Percentiles rank a stretch among this genome's conserved stretches.
Evolutionary conservation across 2,888 invertebrate species (phyloP).

Genomic region (Candidula unifasciata): DNA sequence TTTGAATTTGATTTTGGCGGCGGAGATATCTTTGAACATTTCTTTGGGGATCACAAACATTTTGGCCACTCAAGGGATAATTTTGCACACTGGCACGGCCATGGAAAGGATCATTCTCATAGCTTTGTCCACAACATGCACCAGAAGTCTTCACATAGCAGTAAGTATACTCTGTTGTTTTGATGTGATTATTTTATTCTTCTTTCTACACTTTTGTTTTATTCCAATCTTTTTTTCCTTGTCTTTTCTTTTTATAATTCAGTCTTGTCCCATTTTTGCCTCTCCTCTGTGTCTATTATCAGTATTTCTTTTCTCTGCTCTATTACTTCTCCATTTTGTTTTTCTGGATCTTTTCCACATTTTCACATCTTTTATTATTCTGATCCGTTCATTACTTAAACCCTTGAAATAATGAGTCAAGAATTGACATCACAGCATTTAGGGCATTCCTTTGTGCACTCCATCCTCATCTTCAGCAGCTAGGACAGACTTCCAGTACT

Average conservation of each 20-base stretch:
- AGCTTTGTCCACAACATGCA: conserved; percentile 19
- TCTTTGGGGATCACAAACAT: conserved; percentile 18
- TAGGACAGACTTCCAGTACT: too few relatives aligned
- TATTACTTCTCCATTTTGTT: too few relatives aligned
- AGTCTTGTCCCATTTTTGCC: too few relatives aligned
- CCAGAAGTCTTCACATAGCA: conserved; percentile 32
- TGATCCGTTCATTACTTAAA: too few relatives aligned
- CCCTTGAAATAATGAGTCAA: too few relatives aligned
- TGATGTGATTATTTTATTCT: neutral
- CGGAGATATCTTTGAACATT: conserved; percentile 32
- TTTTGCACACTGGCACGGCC: conserved; percentile 1
- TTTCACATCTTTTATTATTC: too few relatives aligned
- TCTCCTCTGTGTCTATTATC: too few relatives aligned
- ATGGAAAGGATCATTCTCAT: neutral
- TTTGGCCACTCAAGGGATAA: neutral
- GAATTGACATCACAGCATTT: too few relatives aligned
- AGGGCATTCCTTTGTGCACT: too few relatives aligned
- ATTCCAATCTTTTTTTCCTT: neutral
- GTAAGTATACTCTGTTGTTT: conserved; percentile 11
- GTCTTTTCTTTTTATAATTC: neutral
- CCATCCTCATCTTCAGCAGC: too few relatives aligned
- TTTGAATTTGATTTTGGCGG: conserved; percentile 27
- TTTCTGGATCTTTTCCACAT: too few relatives aligned
- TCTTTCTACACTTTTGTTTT: neutral
- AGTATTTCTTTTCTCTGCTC: too few relatives aligned